A percentile compares a stretch with the other conserved stretches of the same genome.
Evolutionary conservation across 2,888 invertebrate species (phyloP).

Genomic region (Xanthorhoe designata): DNA sequence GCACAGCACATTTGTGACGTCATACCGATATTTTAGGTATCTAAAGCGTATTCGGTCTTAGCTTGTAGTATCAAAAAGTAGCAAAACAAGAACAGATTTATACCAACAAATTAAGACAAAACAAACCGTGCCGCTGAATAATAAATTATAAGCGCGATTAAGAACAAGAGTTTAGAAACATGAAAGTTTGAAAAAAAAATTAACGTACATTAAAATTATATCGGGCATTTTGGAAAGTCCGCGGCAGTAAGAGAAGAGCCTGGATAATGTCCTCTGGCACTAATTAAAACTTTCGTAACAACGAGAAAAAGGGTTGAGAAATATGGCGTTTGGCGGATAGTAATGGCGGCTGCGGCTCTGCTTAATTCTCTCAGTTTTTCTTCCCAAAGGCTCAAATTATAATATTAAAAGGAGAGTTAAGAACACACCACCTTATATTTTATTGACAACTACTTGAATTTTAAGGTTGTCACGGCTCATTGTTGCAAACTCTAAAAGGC

Average conservation of each 20-base stretch:
- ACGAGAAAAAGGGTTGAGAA: slow-evolving; percentile 81
- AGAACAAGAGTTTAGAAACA: slow-evolving; percentile 48
- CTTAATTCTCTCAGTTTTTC: slow-evolving; percentile 75
- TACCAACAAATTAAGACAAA: slow-evolving; percentile 19
- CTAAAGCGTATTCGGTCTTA: neutral
- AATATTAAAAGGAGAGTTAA: slow-evolving; percentile 56
- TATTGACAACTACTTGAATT: slow-evolving; percentile 35
- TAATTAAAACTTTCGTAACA: slow-evolving; percentile 82
- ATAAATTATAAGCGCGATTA: slow-evolving; percentile 42
- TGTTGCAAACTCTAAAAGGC: slow-evolving; percentile 29
- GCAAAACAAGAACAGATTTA: neutral
- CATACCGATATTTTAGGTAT: too few species aligned
- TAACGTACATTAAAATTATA: slow-evolving; percentile 62
- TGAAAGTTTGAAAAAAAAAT: slow-evolving; percentile 57
- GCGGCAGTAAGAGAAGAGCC: slow-evolving; percentile 68
- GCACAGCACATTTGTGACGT: too few species aligned
- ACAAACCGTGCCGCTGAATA: slow-evolving; percentile 25
- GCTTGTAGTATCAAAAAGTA: neutral
- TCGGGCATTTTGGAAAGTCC: slow-evolving; percentile 66
- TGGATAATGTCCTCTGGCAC: slow-evolving; percentile 83
- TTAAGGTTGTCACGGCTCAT: slow-evolving; percentile 25
- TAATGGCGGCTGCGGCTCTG: slow-evolving; percentile 72
- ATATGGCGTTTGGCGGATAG: slow-evolving; percentile 78
- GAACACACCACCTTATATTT: slow-evolving; percentile 35
- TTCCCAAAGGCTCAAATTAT: slow-evolving; percentile 59